phyloP scores from a whole-genome alignment of 2,113 vertebrate genomes.

The Acanthisitta chloris region DNA sequence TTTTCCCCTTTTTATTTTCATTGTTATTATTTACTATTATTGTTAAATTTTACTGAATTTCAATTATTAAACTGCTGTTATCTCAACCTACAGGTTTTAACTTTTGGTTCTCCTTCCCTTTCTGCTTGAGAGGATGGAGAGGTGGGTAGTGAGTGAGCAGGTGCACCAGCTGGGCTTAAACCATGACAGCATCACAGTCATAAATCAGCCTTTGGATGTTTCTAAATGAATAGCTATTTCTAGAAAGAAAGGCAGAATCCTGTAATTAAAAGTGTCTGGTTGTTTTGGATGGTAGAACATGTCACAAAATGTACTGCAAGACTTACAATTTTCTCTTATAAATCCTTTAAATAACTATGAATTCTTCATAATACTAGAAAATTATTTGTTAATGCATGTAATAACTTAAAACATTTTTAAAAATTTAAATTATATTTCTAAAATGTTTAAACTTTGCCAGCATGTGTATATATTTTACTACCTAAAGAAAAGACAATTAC shows the following conservation, averaged over 20 bases:
- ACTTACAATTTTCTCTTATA: neutral
- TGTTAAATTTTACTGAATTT: neutral
- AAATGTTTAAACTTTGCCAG: neutral
- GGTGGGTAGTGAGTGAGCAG: neutral
- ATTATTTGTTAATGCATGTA: neutral
- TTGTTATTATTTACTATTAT: neutral
- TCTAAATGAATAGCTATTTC: neutral
- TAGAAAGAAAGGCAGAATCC: slow-evolving; percentile 4
- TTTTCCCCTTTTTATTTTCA: neutral
- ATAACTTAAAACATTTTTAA: neutral
- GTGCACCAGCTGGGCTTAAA: neutral
- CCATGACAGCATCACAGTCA: neutral
- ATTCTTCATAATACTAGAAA: neutral
- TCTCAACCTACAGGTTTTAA: neutral
- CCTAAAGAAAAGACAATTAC: neutral
- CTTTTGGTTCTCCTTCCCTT: neutral
- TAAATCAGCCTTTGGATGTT: neutral
- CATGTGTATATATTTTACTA: neutral
- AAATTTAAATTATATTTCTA: neutral
- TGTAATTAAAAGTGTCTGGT: neutral
- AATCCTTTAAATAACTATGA: neutral
- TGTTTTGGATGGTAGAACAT: neutral
- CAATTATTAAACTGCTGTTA: neutral
- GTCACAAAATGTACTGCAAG: neutral
- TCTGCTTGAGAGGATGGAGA: neutral